Percentiles rank a stretch among this genome's conserved stretches.
phyloP scores from a whole-genome alignment of 2,888 invertebrate genomes.

The Nephrotoma guestfalica region DNA sequence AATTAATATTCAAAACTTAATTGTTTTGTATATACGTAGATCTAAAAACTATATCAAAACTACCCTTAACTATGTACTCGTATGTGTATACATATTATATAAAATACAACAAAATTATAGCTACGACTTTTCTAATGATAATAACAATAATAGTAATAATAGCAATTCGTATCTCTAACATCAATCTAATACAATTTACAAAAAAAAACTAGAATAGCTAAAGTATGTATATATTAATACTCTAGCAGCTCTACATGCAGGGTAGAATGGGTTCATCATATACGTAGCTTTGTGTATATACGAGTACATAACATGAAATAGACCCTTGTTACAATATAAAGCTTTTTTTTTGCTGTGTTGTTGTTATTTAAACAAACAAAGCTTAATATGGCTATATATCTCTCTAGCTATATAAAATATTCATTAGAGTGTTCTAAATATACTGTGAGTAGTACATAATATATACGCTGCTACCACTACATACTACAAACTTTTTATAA shows the following conservation, averaged over 20 bases:
- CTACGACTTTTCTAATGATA: neutral
- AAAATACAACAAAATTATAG: neutral
- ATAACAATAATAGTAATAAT: neutral
- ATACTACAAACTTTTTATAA: neutral
- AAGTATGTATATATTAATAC: neutral
- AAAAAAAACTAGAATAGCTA: neutral
- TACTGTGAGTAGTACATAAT: neutral
- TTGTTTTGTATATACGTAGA: neutral
- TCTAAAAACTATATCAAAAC: neutral
- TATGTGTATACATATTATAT: neutral
- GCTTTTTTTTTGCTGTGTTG: neutral
- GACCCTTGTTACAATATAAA: neutral
- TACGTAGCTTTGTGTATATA: neutral
- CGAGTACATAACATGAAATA: neutral
- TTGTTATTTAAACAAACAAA: neutral
- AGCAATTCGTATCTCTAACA: neutral
- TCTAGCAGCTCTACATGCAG: neutral
- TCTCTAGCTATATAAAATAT: neutral
- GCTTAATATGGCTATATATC: neutral
- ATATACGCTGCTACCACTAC: neutral
- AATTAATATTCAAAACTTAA: neutral
- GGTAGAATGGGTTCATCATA: neutral
- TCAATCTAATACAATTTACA: neutral
- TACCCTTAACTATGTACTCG: neutral
- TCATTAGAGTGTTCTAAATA: constrained; percentile 4